phyloP scores from a whole-genome alignment of 2,113 vertebrate species.

The Rhinoptilus africanus region DNA sequence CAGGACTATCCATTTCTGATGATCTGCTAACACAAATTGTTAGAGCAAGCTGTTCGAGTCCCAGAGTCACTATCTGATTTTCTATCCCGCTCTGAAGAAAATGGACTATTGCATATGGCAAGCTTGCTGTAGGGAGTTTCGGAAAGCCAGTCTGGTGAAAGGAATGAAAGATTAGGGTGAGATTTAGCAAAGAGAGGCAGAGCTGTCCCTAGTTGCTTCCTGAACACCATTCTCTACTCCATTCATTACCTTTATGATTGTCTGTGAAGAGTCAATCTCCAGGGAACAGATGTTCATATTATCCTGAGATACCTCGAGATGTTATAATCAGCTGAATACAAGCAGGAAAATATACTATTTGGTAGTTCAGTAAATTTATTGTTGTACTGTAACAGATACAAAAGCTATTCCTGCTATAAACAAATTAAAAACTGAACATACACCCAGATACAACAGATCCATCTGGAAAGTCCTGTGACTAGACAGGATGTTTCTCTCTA shows the following conservation, averaged over 20 bases:
- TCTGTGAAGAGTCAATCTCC: neutral
- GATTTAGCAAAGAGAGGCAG: neutral
- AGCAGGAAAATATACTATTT: neutral
- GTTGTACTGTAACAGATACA: neutral
- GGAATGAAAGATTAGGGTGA: neutral
- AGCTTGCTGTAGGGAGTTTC: neutral
- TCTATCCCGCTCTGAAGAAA: neutral
- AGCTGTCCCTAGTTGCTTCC: neutral
- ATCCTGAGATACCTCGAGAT: neutral
- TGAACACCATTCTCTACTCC: neutral
- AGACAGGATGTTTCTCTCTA: neutral
- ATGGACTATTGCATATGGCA: neutral
- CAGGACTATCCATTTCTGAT: neutral
- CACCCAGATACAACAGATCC: neutral
- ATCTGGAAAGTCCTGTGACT: neutral
- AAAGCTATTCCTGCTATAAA: neutral
- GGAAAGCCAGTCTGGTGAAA: neutral
- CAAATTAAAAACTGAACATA: neutral
- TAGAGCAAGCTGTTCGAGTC: neutral
- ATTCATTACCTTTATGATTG: neutral
- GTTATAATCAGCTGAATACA: neutral
- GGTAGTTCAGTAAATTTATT: neutral
- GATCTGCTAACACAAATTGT: neutral
- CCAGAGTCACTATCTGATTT: neutral
- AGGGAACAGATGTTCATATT: neutral